Evolutionary conservation across 2,113 vertebrate genomes (phyloP), one percentile per base, ranked within the genome.

Genomic region (Ramphastos sulfuratus): DNA sequence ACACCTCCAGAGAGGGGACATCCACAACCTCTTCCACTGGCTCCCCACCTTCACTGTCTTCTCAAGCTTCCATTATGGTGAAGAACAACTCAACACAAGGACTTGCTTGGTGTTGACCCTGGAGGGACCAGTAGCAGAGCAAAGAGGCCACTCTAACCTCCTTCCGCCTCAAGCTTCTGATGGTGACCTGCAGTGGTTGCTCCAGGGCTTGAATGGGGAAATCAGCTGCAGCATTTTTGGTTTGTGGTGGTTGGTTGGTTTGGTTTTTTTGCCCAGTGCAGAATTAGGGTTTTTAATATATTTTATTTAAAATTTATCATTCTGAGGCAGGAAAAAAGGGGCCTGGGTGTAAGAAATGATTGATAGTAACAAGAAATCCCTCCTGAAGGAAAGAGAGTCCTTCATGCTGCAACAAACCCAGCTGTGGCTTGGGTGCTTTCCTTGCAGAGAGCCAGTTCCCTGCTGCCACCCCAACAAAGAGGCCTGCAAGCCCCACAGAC

Each of bases 401-500:
- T 58, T 48, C 60, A 30, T 63, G 18, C 24, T 52, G 73, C 84
- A 66, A 31, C 15, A 12, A 61, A 78, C 23, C 33, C 81, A 8
- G 19, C 31, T 82, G 80, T 87, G 77, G 23, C 37, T 75, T 96
- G 64, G 70, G 28, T 46, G 33, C 84, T 77, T 90, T 23, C 37
- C 91, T 97, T 96, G 87, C 96, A 98, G 98, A 85, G 61, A 96
- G 19, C 50, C 97, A 91, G 50, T 96, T 95, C 74, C 75, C 85
- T 31, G 97, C 96, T 95, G 97, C 98, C 33, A 96, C 92, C 6
- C 95, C 92, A 63, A 1, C 82, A 74, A 98, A 96, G 94, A 98
- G 94, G 73, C 94, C 78, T 21, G 39, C 93, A 96, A 84, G 96
- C 50, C 73, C 94, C 69, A 7, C 93, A 95, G 85, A 59, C 82